Evolutionary conservation across 2,888 invertebrate genomes (phyloP), one percentile per base, ranked within the genome.

Genomic region (Coleophora deauratella): DNA sequence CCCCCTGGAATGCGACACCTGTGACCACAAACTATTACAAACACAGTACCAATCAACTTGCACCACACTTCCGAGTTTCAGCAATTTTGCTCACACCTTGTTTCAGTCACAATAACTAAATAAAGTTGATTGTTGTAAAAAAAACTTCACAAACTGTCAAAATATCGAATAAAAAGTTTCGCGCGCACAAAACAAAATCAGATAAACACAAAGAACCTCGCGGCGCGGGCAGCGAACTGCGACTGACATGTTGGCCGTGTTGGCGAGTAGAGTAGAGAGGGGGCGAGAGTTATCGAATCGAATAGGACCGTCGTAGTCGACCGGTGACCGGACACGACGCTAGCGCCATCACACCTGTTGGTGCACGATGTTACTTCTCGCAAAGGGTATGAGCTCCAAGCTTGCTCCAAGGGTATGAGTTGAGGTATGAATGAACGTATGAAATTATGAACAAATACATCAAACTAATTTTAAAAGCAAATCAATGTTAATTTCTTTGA

Each of bases 1-100:
- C 72, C 65, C 61, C 55, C 59, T 60, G 80, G 82, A 81, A 82
- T 84, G 79, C 67, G 66, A 77, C 81, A 82, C 82, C 81, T 81
- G 72, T 67, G 71, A 72, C 66, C 76, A 79, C 70, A 67, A 62
- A 52, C 71, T 67, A 62, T 51, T 62, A 74, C 72, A 65, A 59
- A 62, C 78, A 79, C 76, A 62, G 68, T 67, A 66, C 67, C 55
- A 66, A 58, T 21, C 21, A 21, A 21, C 21, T 21, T 21, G 21
- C 21, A 21, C 21, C 52, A 54, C 55, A 52, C 40, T 40, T 40
- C 40, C 30, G 31, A 35, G 21, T 34, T 35, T 6, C 28, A 40
- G 35, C 12, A 38, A 27, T 9, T 34, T 40, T 15, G 15, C 9
- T 30, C 7, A 28, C 34, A 35, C 11, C 9, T 31, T 12, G 9